Base-by-base conservation (phyloP, 1,140 invertebrate species). In the Dreissena rostriformis region DNA sequence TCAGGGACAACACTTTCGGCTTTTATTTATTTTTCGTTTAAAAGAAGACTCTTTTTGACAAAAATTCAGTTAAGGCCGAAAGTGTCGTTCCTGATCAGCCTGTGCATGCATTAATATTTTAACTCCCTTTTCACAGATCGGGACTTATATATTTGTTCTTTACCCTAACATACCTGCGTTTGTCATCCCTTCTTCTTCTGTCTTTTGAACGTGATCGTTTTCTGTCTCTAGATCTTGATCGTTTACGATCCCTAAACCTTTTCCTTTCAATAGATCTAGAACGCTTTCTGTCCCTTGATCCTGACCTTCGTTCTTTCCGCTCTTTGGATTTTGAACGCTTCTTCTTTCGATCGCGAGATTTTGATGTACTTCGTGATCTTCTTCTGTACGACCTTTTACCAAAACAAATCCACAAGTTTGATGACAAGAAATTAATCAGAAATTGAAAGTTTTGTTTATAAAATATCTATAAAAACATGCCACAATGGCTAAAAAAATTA, bases 371-470 rank as follows among this genome's bases (percentile, higher is more conserved):
- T 49, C 86, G 70, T 12, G 82, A 77, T 39, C 74, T 85, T 55
- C 88, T 90, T 78, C 91, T 84, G 65, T 91, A 90, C 55, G 88
- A 90, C 73, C 91, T 91, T 79, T 24, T 82, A 79, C 39, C 39
- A 39, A 39, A 39, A 5, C 39, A 39, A 39, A 39, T 39, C 39
- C 39, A 39, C 39, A 39, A 39, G 39, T 39, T 39, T 39, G 2
- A 39, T 39, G 2, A 2, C 39, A 39, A 2, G 4, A 39, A 39
- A 39, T 39, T 39, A 39, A 39, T 39, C 2, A 39, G 4, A 39
- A 39, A 39, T 5, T 2, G 39, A n/a, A n/a, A n/a, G n/a, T n/a
- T n/a, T n/a, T n/a, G n/a, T n/a, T n/a, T n/a, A n/a, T n/a, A n/a
- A n/a, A n/a, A n/a, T n/a, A n/a, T n/a, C n/a, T n/a, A n/a, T n/a